Evolutionary conservation across 2,113 vertebrate genomes (phyloP).

Genomic region (Pteropus alecto): DNA sequence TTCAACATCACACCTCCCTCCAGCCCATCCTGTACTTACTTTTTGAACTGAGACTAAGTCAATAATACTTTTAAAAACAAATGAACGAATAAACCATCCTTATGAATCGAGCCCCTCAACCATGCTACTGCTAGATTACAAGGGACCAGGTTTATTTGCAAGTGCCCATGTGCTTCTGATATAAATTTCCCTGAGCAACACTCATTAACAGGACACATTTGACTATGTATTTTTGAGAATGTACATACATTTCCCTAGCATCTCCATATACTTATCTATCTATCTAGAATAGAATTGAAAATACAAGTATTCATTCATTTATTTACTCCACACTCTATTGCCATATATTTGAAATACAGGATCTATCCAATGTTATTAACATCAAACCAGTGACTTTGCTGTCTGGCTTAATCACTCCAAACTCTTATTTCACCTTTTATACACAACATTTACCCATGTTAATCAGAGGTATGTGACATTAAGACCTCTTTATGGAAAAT

Average conservation of each 20-base stretch:
- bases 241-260: not conserved
- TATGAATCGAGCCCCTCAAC: not conserved
- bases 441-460: not conserved
- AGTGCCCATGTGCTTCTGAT: not conserved
- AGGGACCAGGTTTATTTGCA: not conserved
- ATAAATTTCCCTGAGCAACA: not conserved
- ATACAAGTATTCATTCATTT: not conserved
- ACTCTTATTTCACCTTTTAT: not conserved
- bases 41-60: not conserved
- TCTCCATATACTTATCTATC: not conserved
- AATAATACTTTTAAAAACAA: not conserved
- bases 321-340: not conserved
- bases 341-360: not conserved
- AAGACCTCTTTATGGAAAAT: not conserved
- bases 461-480: not conserved
- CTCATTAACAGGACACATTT: not conserved
- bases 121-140: not conserved
- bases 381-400: not conserved
- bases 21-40: not conserved
- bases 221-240: not conserved
- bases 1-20: not conserved
- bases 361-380: not conserved
- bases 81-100: not conserved
- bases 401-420: not conserved
- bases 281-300: not conserved